These are phyloP conservation scores for Mormyrops attenuatus DNA, from an alignment of 2,797 vertebrate genomes.

Conservation along the genomic window DNA sequence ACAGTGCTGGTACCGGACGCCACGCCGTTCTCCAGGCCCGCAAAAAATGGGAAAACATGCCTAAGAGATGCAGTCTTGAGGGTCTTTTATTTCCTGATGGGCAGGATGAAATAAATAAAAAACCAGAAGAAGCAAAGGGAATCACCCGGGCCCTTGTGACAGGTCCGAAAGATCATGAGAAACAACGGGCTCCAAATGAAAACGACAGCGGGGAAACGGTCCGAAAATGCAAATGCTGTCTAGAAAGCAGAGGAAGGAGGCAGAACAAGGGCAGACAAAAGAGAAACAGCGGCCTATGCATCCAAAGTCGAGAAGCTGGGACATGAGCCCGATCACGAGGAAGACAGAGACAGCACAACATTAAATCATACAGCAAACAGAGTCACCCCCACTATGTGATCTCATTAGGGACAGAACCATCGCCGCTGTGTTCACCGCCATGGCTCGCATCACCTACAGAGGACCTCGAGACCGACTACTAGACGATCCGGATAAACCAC, in stretches of 20 bases:
- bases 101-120: not conserved
- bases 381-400: not conserved
- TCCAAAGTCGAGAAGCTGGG: not conserved
- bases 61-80: not conserved
- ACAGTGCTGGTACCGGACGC: no score
- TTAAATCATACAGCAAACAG: not conserved
- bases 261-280: not conserved
- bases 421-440: not conserved
- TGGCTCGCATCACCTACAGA: not conserved
- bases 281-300: not conserved
- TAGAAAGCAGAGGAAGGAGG: not conserved
- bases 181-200: not conserved
- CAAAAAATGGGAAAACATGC: not conserved
- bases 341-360: not conserved
- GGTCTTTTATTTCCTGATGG: not conserved
- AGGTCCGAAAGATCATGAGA: not conserved
- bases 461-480: not conserved
- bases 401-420: not conserved
- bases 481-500: not conserved
- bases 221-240: not conserved
- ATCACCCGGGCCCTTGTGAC: not conserved
- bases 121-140: not conserved
- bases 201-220: not conserved
- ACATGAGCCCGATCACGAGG: not conserved
- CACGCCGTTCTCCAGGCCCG: not conserved